Conservation (phyloP, 2,113 vertebrate genomes). For the Corythornis madagascariensis region DNA sequence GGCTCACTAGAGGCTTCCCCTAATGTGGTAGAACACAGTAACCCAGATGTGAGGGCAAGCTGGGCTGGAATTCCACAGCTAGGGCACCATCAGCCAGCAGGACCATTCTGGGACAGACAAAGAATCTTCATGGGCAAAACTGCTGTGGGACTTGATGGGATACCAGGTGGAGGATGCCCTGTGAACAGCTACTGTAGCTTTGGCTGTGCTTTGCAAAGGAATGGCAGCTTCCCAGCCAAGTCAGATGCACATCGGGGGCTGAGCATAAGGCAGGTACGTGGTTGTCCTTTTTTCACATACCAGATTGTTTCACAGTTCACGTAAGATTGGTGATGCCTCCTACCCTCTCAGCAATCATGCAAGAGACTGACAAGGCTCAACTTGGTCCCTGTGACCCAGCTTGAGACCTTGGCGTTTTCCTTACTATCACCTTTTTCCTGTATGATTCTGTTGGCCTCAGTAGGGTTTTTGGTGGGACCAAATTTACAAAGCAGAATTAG, state of each 20-base stretch:
- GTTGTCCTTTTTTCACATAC: not conserved
- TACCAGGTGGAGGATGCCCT: not conserved
- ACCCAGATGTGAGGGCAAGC: not conserved
- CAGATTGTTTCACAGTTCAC: not conserved
- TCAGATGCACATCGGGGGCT: not conserved
- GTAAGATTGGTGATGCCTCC: not conserved
- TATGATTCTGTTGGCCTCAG: not conserved
- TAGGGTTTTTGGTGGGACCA: not conserved
- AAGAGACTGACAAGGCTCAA: not conserved
- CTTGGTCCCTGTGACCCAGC: not conserved
- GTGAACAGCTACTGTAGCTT: not conserved
- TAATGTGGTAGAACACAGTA: not conserved
- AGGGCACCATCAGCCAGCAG: not conserved
- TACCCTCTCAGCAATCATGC: not conserved
- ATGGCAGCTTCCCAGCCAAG: not conserved
- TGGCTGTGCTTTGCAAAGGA: not conserved
- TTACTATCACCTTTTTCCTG: not conserved
- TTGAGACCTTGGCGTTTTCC: not conserved
- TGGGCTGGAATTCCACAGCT: not conserved
- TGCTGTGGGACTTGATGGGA: not conserved
- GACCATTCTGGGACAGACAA: not conserved
- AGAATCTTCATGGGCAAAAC: not conserved
- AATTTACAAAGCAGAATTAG: not conserved
- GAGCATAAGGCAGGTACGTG: not conserved
- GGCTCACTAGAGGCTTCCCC: not conserved